Evolutionary conservation across 2,113 vertebrate genomes (phyloP), one percentile per base, ranked within the genome.

Genomic region (Bubo scandiacus): DNA sequence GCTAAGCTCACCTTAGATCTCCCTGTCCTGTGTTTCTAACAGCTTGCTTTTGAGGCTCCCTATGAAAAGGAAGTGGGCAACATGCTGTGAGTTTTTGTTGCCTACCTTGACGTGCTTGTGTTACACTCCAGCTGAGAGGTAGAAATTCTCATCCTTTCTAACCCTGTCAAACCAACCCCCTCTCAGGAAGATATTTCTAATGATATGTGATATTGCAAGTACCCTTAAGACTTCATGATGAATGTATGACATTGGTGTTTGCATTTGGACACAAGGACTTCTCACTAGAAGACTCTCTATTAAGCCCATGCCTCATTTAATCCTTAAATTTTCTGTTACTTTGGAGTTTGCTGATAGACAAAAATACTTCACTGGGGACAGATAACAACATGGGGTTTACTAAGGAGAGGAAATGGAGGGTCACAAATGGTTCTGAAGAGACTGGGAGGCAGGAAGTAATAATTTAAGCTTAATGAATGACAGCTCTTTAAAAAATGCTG

Each of bases 21-120:
- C 34, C 18, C n/a, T 71, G 45, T 84, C 75, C n/a, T 75, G 18
- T 63, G 27, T 58, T 90, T 71, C 67, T 68, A 36, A 30, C 63
- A 62, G 82, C 77, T 92, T 61, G 55, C 32, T 70, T 79, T 86
- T 30, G 51, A 36, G 38, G 27, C 22, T 86, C 20, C 38, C 21
- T 42, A 1, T 58, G 72, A 66, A 90, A 25, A 71, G 19, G 36
- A 77, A 34, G 15, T 87, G 42, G 51, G 43, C 49, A 59, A 29
- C 59, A 3, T 1, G 6, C 59, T 83, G 25, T 47, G 51, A 55
- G 18, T 73, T 86, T 89, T 71, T 38, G 18, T 73, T 63, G 61
- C 20, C 42, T 73, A 0, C 38, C 36, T 78, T 59, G 52, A 29
- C 57, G 40, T 0, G 0, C 11, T 4, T 43, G 40, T 59, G 49